These are phyloP conservation scores for Dasyornis broadbenti DNA, from an alignment of 2,113 vertebrate genomes.

Conservation along the genomic window DNA sequence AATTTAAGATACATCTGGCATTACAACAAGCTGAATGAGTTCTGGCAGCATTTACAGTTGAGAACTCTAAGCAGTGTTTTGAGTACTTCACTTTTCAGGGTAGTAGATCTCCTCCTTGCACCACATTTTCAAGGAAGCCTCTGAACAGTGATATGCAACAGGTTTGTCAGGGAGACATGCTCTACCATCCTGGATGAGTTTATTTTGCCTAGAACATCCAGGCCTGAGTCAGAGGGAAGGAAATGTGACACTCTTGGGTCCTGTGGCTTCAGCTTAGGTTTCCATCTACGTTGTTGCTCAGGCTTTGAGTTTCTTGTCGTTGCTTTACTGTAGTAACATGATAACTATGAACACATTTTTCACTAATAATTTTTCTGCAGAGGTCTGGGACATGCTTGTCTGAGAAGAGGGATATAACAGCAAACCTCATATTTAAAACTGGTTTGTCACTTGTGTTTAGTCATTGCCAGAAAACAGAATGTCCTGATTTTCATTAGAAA, in stretches of 20 bases:
- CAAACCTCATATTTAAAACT: neutral
- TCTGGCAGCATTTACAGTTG: neutral
- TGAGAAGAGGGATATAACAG: neutral
- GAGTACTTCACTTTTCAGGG: neutral
- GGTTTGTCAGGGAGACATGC: neutral
- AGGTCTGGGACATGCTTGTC: neutral
- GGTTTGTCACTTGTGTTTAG: neutral
- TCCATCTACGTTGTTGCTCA: neutral
- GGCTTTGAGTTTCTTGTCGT: conserved; percentile 26
- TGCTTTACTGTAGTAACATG: neutral
- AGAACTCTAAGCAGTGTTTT: neutral
- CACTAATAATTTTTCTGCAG: neutral
- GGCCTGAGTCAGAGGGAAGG: neutral
- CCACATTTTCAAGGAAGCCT: neutral
- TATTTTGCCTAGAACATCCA: neutral
- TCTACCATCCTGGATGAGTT: neutral
- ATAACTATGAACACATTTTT: neutral
- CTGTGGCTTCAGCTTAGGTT: conserved; percentile 1
- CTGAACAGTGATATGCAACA: neutral
- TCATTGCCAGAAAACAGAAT: neutral
- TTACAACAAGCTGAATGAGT: neutral
- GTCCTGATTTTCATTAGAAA: neutral
- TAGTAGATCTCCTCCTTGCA: neutral
- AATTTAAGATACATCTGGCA: neutral
- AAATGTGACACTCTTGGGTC: neutral